A percentile compares a stretch with the other conserved stretches of the same genome.
phyloP scores from a whole-genome alignment of 2,888 invertebrate species.

The Drosophila subsilvestris region DNA sequence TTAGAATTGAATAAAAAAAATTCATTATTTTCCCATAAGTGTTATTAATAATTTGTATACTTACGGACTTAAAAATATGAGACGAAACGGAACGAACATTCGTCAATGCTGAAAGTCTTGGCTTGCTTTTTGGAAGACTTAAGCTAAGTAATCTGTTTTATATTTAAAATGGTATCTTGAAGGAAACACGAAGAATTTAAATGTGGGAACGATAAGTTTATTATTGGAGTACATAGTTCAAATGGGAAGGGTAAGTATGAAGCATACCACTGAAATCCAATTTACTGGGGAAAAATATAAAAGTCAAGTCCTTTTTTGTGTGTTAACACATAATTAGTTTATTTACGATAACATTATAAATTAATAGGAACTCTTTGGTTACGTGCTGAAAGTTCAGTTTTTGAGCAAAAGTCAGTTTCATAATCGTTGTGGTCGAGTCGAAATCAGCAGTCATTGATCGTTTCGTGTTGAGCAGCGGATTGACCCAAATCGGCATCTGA shows the following conservation, averaged over 20 bases:
- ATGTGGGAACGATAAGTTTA: neutral
- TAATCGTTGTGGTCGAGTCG: conserved; percentile 46
- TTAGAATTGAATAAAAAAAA: too few species aligned
- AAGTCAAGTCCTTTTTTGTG: neutral
- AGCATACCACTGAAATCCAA: too few species aligned
- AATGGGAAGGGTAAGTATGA: neutral
- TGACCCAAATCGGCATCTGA: conserved; percentile 67
- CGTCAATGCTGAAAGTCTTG: neutral
- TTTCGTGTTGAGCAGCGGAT: conserved; percentile 55
- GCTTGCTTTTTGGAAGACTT: neutral
- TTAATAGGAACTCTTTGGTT: conserved; percentile 64
- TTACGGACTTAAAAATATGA: too few species aligned
- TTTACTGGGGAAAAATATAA: neutral
- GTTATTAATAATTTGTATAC: too few species aligned
- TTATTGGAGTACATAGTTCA: neutral
- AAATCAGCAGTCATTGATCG: conserved; percentile 44
- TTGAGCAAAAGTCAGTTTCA: conserved; percentile 47
- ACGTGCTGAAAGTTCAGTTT: conserved; percentile 43
- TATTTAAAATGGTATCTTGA: too few species aligned
- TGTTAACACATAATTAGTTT: conserved; percentile 18
- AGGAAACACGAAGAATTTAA: neutral
- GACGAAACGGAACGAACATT: neutral
- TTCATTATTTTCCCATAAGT: neutral
- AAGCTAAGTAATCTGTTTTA: too few species aligned
- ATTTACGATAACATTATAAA: conserved; percentile 29